Percentiles rank a stretch among this genome's conserved stretches.
phyloP scores from a whole-genome alignment of 1,140 invertebrate genomes.

The Drosophila parabipectinata region DNA sequence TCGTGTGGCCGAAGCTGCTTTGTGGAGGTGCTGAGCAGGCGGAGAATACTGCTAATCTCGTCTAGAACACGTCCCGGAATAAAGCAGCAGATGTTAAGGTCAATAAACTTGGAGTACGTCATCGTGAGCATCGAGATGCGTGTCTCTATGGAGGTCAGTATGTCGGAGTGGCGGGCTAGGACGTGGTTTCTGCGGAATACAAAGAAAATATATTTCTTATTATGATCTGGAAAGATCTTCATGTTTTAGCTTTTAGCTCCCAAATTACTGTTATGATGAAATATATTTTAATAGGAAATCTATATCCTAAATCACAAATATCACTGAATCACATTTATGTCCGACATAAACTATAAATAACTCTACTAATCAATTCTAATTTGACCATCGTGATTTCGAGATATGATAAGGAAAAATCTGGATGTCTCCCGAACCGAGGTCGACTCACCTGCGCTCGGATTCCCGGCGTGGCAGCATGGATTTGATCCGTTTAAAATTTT shows the following conservation, averaged over 20 bases:
- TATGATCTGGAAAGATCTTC: too few relatives aligned
- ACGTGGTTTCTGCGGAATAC: conserved; percentile 87
- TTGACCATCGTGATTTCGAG: neutral
- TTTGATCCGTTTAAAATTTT: conserved; percentile 91
- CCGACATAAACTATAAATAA: too few relatives aligned
- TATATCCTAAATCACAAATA: neutral
- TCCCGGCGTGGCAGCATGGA: conserved; percentile 93
- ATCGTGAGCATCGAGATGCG: conserved; percentile 95
- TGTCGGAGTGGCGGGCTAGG: conserved; percentile 93
- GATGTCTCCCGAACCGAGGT: neutral
- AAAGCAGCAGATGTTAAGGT: conserved; percentile 91
- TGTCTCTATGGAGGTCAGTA: conserved; percentile 95
- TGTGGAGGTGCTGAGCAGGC: conserved; percentile 87
- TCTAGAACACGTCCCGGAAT: conserved; percentile 97
- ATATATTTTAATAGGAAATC: neutral
- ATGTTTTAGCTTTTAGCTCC: too few relatives aligned
- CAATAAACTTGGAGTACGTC: conserved; percentile 91
- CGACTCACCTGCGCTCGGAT: conserved; percentile 90
- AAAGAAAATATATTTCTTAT: too few relatives aligned
- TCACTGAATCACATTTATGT: too few relatives aligned
- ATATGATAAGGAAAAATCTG: conserved; percentile 14
- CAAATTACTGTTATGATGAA: too few relatives aligned
- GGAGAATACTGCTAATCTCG: conserved; percentile 91
- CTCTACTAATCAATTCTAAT: neutral
- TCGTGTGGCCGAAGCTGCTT: conserved; percentile 92